These are phyloP conservation scores for Synanthedon andrenaeformis DNA, from an alignment of 2,888 invertebrate genomes.

Conservation along the genomic window DNA sequence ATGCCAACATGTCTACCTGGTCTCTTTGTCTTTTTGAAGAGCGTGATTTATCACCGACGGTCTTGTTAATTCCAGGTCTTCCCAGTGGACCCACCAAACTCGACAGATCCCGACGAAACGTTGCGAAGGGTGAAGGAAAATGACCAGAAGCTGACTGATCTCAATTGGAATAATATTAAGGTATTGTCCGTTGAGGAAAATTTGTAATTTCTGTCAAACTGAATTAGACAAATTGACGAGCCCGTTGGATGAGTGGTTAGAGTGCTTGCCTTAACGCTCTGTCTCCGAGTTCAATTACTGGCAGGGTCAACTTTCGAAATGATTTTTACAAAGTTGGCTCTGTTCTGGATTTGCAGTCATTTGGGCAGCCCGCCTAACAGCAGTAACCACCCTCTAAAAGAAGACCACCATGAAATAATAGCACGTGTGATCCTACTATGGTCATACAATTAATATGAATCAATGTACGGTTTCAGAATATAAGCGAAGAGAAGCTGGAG, in stretches of 20 bases:
- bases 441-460: not conserved
- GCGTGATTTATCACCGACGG: too few species aligned
- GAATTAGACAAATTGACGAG: too few species aligned
- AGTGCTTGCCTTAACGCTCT: too few species aligned
- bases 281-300: too few species aligned
- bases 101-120: slow-evolving; percentile 94
- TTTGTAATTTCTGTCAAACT: not conserved
- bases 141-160: slow-evolving; percentile 86
- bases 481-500: slow-evolving; percentile 95
- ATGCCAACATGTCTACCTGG: slow-evolving; percentile 3
- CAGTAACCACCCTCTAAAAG: too few species aligned
- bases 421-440: too few species aligned
- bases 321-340: too few species aligned
- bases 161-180: slow-evolving; percentile 99
- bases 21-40: not conserved
- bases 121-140: slow-evolving; percentile 91
- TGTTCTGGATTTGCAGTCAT: too few species aligned
- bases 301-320: too few species aligned
- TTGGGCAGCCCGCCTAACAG: too few species aligned
- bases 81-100: slow-evolving; percentile 96
- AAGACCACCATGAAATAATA: too few species aligned
- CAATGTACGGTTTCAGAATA: slow-evolving; percentile 74
- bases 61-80: slow-evolving; percentile 58
- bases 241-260: too few species aligned
- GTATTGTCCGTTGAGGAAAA: slow-evolving; percentile 49